Conservation (phyloP, 2,113 vertebrate species). For the Anguilla japonica region DNA sequence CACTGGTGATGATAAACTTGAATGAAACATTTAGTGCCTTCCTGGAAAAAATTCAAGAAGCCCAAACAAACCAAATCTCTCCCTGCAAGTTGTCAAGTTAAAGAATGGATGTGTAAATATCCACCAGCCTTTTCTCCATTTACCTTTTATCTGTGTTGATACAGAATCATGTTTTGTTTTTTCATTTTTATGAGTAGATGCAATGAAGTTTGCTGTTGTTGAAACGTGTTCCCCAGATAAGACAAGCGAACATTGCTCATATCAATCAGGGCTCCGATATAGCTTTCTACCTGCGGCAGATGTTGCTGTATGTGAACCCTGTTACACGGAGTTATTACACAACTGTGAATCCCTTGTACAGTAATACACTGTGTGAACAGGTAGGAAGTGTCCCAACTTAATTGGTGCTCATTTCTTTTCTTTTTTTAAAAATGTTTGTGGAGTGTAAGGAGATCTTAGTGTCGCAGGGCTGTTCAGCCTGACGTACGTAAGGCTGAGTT, state of each 20-base stretch:
- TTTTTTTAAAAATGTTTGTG: not conserved
- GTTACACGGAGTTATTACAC: not conserved
- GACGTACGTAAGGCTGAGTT: not conserved
- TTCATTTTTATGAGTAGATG: not conserved
- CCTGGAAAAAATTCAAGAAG: slow-evolving; percentile 61
- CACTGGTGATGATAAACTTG: slow-evolving; percentile 77
- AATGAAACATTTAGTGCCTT: slow-evolving; percentile 91
- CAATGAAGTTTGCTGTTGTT: not conserved
- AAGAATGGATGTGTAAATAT: not conserved
- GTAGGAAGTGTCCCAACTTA: not conserved
- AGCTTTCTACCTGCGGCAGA: not conserved
- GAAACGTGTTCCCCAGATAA: not conserved
- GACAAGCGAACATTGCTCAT: not conserved
- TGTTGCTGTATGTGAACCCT: not conserved
- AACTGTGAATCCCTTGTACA: not conserved
- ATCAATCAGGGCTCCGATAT: not conserved
- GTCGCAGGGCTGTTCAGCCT: not conserved
- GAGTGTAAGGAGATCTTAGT: not conserved
- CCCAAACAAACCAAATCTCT: not conserved
- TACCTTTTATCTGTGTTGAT: not conserved
- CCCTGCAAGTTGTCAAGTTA: not conserved
- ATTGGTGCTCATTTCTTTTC: not conserved
- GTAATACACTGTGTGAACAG: not conserved
- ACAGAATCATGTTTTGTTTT: not conserved
- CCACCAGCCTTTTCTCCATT: not conserved